Evolutionary conservation across 2,113 vertebrate species (phyloP).

Genomic region (Globicephala melas): DNA sequence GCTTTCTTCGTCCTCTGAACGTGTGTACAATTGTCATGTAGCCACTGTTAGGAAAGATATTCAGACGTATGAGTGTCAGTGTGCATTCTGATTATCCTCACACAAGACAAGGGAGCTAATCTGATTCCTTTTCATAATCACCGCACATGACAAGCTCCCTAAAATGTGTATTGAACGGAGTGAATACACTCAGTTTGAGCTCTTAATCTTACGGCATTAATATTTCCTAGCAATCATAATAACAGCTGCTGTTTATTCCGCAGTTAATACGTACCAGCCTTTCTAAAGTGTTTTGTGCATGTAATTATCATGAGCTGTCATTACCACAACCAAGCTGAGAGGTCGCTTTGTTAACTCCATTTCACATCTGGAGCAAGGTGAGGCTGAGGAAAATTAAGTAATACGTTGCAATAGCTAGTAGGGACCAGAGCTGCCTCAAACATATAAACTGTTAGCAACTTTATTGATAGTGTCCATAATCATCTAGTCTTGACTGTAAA

Average conservation of each 20-base stretch:
- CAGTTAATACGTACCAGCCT: background rate
- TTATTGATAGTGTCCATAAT: background rate
- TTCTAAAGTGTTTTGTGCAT: background rate
- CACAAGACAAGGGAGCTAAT: background rate
- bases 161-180: conserved; percentile 25
- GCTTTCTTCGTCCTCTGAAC: background rate
- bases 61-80: background rate
- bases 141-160: background rate
- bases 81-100: background rate
- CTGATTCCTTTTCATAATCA: conserved; percentile 35
- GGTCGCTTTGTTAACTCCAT: background rate
- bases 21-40: background rate
- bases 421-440: background rate
- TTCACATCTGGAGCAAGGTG: background rate
- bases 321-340: background rate
- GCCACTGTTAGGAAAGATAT: background rate
- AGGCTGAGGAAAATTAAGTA: background rate
- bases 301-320: background rate
- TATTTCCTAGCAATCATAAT: conserved; percentile 45
- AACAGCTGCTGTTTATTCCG: conserved; percentile 18
- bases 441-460: background rate
- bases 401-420: background rate
- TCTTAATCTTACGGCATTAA: conserved; percentile 27
- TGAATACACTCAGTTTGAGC: conserved; percentile 35
- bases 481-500: background rate